Percentiles rank a stretch among this genome's conserved stretches.
Conservation (phyloP, 2,113 vertebrate genomes). For the Gallinago paraguaiae region DNA sequence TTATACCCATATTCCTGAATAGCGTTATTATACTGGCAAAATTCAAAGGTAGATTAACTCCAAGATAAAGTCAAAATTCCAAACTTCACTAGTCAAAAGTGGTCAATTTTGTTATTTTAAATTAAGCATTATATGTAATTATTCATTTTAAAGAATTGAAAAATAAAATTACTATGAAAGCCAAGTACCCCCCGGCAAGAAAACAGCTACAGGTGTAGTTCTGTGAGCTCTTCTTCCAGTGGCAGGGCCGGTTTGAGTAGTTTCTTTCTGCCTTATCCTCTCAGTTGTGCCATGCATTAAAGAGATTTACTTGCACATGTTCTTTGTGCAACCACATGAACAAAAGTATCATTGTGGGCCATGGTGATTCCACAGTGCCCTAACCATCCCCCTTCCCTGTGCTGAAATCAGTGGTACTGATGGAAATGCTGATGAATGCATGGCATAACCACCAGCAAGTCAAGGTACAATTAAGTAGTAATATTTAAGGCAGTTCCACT, state of each 20-base stretch:
- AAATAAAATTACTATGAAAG: neutral
- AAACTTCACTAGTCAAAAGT: neutral
- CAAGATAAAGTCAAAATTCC: neutral
- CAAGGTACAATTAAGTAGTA: neutral
- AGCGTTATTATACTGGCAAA: neutral
- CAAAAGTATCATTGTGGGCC: neutral
- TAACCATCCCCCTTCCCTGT: neutral
- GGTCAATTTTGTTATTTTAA: neutral
- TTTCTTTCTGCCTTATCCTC: neutral
- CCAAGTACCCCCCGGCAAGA: neutral
- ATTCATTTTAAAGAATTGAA: neutral
- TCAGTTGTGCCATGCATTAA: neutral
- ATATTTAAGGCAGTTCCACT: neutral
- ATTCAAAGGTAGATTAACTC: neutral
- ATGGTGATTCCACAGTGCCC: neutral
- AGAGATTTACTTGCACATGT: neutral
- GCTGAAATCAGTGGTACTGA: neutral
- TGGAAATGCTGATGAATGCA: accelerated
- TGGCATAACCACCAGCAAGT: neutral
- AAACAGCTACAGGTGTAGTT: neutral
- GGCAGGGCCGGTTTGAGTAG: neutral
- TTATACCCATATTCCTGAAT: neutral
- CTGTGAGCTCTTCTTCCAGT: neutral
- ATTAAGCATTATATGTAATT: neutral
- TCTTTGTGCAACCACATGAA: neutral